phyloP scores from a whole-genome alignment of 1,140 invertebrate species.

The Pseudobourletiella spinata region DNA sequence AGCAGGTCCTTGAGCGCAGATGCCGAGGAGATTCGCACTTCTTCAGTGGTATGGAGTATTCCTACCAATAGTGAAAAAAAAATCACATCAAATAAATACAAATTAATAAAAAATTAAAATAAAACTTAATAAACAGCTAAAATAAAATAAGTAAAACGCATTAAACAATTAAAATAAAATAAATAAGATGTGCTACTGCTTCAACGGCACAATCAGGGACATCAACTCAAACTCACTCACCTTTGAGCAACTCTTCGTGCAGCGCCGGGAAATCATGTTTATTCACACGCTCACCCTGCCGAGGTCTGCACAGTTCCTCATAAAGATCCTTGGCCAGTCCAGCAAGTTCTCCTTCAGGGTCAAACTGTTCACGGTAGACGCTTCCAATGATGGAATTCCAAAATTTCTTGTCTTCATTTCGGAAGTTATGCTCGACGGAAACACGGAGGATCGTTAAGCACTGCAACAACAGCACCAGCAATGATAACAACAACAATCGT shows the following conservation, averaged over 20 bases:
- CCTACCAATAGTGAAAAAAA: too few relatives aligned
- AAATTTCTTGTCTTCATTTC: background rate
- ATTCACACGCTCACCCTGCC: slow-evolving; percentile 28
- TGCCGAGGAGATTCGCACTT: slow-evolving; percentile 67
- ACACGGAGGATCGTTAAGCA: slow-evolving; percentile 55
- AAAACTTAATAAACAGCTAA: too few relatives aligned
- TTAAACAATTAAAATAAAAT: too few relatives aligned
- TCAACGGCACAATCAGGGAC: too few relatives aligned
- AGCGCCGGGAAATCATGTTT: slow-evolving; percentile 45
- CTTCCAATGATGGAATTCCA: background rate
- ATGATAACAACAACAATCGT: too few relatives aligned
- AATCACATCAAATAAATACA: background rate
- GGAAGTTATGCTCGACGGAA: slow-evolving; percentile 37
- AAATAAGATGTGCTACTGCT: too few relatives aligned
- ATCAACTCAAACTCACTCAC: slow-evolving; percentile 5
- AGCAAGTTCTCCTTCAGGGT: slow-evolving; percentile 36
- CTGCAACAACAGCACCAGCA: slow-evolving; percentile 41
- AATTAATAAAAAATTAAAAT: background rate
- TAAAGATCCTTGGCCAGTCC: slow-evolving; percentile 49
- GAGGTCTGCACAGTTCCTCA: slow-evolving; percentile 32
- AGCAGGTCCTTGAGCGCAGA: slow-evolving; percentile 58
- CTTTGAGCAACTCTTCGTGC: slow-evolving; percentile 1
- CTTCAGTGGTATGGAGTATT: slow-evolving; percentile 58
- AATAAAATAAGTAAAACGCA: too few relatives aligned
- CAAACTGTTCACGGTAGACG: slow-evolving; percentile 22